phyloP scores from a whole-genome alignment of 2,797 vertebrate species.

The Falco columbarius region DNA sequence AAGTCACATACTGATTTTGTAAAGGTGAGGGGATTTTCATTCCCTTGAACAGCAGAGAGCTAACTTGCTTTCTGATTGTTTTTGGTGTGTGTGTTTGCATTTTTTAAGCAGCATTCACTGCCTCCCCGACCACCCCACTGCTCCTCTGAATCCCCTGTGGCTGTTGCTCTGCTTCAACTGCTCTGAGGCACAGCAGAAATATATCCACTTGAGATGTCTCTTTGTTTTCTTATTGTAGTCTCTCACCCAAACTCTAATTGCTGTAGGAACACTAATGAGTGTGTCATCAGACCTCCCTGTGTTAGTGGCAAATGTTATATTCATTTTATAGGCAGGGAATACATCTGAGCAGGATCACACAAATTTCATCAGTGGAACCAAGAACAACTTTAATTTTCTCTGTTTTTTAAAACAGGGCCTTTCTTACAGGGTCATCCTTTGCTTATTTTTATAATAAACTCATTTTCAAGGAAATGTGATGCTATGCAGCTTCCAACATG shows the following conservation, averaged over 20 bases:
- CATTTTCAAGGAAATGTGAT: neutral
- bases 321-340: neutral
- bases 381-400: neutral
- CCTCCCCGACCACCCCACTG: too few relatives aligned
- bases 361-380: neutral
- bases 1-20: fast-evolving
- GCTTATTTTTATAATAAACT: neutral
- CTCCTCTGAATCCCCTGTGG: neutral
- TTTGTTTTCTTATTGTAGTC: neutral
- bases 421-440: neutral
- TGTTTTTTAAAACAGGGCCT: fast-evolving
- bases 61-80: neutral
- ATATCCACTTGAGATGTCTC: neutral
- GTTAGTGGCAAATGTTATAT: neutral
- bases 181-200: neutral
- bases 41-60: neutral
- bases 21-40: neutral
- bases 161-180: neutral
- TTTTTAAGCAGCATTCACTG: neutral
- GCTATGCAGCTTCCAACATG: neutral
- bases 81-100: too few relatives aligned
- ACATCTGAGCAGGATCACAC: neutral
- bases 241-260: neutral
- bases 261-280: neutral
- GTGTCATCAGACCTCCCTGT: neutral